phyloP scores from a whole-genome alignment of 2,113 vertebrate species.

The Aix galericulata region DNA sequence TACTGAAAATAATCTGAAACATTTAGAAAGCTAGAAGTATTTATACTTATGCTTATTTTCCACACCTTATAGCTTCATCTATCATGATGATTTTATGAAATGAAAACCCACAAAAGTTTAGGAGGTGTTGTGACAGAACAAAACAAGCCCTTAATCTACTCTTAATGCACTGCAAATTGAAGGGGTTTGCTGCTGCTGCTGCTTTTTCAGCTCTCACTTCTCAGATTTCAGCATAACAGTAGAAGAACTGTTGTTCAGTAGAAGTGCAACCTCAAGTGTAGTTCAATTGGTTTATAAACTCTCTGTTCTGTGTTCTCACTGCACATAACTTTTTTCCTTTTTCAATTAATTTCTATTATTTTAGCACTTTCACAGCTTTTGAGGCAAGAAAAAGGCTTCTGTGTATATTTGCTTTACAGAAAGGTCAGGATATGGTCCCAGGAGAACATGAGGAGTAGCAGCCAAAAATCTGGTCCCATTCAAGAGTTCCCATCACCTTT shows the following conservation, averaged over 20 bases:
- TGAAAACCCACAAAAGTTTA: neutral
- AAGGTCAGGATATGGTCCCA: neutral
- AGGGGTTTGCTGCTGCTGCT: neutral
- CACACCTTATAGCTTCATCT: neutral
- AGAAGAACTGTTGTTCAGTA: neutral
- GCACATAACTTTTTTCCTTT: neutral
- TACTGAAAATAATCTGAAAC: neutral
- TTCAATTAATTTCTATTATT: neutral
- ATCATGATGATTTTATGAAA: neutral
- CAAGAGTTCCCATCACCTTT: too few species aligned
- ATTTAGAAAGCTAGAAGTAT: neutral
- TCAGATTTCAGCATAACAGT: neutral
- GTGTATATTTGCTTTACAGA: neutral
- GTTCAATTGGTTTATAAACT: neutral
- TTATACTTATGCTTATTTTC: neutral
- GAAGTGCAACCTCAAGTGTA: neutral
- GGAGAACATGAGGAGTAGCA: neutral
- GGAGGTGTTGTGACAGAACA: neutral
- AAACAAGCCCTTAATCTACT: neutral
- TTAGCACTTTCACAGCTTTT: neutral
- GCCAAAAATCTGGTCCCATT: neutral
- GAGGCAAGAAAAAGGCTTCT: neutral
- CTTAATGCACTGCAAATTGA: neutral
- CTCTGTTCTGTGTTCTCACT: neutral
- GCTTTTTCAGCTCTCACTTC: neutral